Conservation (phyloP, 2,797 vertebrate genomes). For the Melopsittacus undulatus region DNA sequence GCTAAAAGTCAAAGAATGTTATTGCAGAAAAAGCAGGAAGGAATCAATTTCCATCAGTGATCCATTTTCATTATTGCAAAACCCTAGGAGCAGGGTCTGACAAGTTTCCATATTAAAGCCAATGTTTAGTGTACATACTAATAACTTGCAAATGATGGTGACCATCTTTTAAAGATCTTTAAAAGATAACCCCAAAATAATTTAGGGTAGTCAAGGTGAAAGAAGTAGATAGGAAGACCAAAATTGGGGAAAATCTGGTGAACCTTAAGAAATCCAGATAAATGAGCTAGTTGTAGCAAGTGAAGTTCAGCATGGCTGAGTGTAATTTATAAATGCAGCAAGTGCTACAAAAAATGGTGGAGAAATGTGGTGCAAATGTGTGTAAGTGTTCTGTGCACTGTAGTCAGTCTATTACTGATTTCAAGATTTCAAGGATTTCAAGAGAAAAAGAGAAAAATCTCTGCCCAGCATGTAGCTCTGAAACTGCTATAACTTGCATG, state of each 20-base stretch:
- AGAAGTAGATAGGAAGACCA: not conserved
- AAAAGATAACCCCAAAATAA: not conserved
- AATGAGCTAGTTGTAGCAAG: not conserved
- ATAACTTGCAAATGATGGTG: not conserved
- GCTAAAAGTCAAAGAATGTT: not conserved
- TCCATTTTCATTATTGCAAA: conserved; percentile 33
- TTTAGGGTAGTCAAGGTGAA: not conserved
- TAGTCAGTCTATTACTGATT: not conserved
- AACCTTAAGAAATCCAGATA: not conserved
- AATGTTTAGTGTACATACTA: not conserved
- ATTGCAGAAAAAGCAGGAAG: not conserved
- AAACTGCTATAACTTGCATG: not conserved
- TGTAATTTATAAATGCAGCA: not conserved
- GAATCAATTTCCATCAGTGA: not conserved
- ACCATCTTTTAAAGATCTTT: too few relatives aligned
- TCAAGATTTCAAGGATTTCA: not conserved
- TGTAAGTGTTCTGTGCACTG: not conserved
- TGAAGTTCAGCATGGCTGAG: not conserved
- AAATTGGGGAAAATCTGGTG: not conserved
- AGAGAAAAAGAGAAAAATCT: not conserved
- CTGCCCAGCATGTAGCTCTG: not conserved
- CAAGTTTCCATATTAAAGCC: not conserved
- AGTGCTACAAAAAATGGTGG: not conserved
- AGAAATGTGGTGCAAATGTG: not conserved
- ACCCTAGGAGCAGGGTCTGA: not conserved